Evolutionary conservation across 2,888 invertebrate species (phyloP), one percentile per base, ranked within the genome.

Genomic region (Nesidiocoris tenuis): DNA sequence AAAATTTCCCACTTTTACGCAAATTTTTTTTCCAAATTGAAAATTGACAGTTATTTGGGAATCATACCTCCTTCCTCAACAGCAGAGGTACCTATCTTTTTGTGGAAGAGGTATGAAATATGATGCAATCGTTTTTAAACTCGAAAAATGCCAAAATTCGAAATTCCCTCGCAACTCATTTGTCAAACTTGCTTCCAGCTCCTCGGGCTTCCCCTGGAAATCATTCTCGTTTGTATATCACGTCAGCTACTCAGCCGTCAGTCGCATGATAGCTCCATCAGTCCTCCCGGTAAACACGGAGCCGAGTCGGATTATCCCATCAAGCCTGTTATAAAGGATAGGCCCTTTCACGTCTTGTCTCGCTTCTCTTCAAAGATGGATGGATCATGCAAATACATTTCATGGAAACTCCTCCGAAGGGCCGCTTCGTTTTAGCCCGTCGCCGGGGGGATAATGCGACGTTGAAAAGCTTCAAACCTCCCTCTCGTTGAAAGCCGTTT

Each of bases 301-400:
- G 64, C 12, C 39, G 3, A 39, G 3, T 39, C 39, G 55, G 67
- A 67, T 67, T 67, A 67, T 67, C 55, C 67, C 55, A 56, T 67
- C 67, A 67, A 67, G 22, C 54, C 67, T 54, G 67, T 67, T 67
- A 65, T 65, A 56, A 67, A 55, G 67, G 67, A 19, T 21, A 24
- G 54, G n/a, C 54, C 25, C 17, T 19, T 39, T 39, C 39, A 39
- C 39, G 39, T 39, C 66, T 25, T 18, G 39, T 18, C 12, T 54
- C n/a, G 39, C 66, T 24, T 2, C 17, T 65, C 65, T 65, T 65
- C 65, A 56, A 67, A 67, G 67, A 67, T 67, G 67, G 67, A 67
- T 67, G 67, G 67, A 67, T 67, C 67, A 67, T 67, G 67, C 67
- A 67, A 67, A 67, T 67, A 67, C 55, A 55, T 39, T 39, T 39